Evolutionary conservation across 2,113 vertebrate species (phyloP).

Genomic region (Theristicus caerulescens): DNA sequence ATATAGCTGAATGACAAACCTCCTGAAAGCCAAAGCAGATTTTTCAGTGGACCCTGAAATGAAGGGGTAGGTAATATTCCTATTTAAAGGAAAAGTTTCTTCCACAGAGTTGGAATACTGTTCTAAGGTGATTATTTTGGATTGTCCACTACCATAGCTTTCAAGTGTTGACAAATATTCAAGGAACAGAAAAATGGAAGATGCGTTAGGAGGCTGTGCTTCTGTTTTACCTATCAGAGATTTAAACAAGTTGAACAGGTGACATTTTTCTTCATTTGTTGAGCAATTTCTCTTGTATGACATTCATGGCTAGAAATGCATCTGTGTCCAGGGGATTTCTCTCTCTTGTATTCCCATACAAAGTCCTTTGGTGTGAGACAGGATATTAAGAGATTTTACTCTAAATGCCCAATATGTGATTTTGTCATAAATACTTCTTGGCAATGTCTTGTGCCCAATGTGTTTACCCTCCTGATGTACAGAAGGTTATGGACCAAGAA

Average conservation of each 20-base stretch:
- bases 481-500: not conserved
- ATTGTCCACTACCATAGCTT: not conserved
- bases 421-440: not conserved
- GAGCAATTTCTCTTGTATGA: not conserved
- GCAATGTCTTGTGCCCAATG: not conserved
- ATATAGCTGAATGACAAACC: not conserved
- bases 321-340: not conserved
- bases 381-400: not conserved
- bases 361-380: not conserved
- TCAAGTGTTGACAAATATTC: not conserved
- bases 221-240: not conserved
- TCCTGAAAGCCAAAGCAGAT: not conserved
- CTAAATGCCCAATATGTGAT: not conserved
- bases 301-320: fast-evolving
- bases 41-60: not conserved
- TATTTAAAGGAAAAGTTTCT: not conserved
- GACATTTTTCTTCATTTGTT: not conserved
- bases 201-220: not conserved
- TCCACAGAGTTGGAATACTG: not conserved
- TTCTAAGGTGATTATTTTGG: not conserved
- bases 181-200: not conserved
- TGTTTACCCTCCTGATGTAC: not conserved
- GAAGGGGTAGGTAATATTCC: not conserved
- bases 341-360: not conserved
- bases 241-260: not conserved